A percentile compares a stretch with the other conserved stretches of the same genome.
Conservation (phyloP, 1,140 invertebrate genomes). For the Cardiocondyla obscurior region DNA sequence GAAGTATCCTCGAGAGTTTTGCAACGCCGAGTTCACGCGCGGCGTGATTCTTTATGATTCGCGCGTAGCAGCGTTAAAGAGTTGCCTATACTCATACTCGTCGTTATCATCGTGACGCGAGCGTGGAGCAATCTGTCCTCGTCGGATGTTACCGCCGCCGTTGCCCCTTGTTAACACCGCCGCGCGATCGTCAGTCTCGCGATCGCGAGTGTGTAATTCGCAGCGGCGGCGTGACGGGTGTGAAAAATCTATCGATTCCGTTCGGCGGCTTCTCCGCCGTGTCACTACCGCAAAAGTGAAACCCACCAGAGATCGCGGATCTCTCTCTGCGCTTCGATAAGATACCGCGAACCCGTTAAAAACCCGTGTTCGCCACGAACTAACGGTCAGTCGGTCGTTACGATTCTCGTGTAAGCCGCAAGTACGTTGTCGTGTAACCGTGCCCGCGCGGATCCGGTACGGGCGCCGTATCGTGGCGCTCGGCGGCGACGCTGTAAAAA, state of each 20-base stretch:
- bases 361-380: neutral
- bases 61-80: constrained; percentile 22
- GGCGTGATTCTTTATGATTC: constrained; percentile 5
- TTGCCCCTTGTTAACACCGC: constrained; percentile 40
- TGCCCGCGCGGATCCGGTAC: neutral
- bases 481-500: neutral
- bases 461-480: neutral
- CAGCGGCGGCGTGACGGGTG: neutral
- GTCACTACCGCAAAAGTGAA: neutral
- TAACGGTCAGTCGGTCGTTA: neutral
- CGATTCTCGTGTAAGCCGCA: neutral
- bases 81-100: constrained; percentile 37
- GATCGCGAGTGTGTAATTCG: constrained; percentile 35
- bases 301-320: neutral
- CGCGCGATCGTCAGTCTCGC: constrained; percentile 36
- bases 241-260: neutral
- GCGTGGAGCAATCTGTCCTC: constrained; percentile 60
- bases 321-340: neutral
- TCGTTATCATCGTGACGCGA: constrained; percentile 67
- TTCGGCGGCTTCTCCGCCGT: neutral
- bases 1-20: neutral
- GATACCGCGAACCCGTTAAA: constrained; percentile 19
- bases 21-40: neutral
- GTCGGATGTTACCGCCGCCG: constrained; percentile 42
- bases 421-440: neutral